Evolutionary conservation across 2,797 vertebrate species (phyloP).

Genomic region (Myoxocephalus aenaeus): DNA sequence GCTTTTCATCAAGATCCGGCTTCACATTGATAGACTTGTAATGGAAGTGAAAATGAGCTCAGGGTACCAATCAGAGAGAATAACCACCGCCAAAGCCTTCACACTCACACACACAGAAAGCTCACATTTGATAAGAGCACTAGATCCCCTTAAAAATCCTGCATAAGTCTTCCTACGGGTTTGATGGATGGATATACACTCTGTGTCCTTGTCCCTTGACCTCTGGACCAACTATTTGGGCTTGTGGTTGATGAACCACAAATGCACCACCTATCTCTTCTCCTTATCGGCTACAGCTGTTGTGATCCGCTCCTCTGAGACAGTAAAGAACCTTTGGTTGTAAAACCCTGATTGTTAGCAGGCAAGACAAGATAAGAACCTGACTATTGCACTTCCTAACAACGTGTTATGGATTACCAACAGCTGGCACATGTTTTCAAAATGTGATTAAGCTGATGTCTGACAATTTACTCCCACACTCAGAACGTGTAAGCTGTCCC

Average conservation of each 20-base stretch:
- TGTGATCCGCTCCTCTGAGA: conserved; percentile 33
- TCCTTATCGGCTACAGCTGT: conserved; percentile 61
- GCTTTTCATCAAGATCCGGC: conserved; percentile 70
- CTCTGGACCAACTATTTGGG: conserved; percentile 56
- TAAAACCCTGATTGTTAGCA: conserved; percentile 59
- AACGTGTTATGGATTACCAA: conserved; percentile 58
- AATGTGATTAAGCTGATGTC: conserved; percentile 31
- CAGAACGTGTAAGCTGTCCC: not conserved
- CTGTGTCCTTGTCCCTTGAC: conserved; percentile 45
- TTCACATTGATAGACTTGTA: conserved; percentile 71
- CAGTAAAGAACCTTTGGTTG: conserved; percentile 33
- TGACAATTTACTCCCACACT: conserved; percentile 5
- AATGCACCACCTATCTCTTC: conserved; percentile 46
- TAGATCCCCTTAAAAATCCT: conserved; percentile 24
- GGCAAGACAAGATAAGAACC: conserved; percentile 63
- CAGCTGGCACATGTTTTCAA: conserved; percentile 55
- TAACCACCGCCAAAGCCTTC: conserved; percentile 53
- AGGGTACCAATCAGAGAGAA: conserved; percentile 56
- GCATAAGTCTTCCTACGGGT: conserved; percentile 34
- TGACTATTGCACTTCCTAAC: conserved; percentile 47
- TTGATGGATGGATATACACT: conserved; percentile 57
- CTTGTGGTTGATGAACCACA: conserved; percentile 48
- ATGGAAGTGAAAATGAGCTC: conserved; percentile 75
- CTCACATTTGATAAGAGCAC: conserved; percentile 28
- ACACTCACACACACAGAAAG: conserved; percentile 15